Percentiles rank a stretch among this genome's conserved stretches.
These are phyloP conservation scores for Chlorops oryzae DNA, from an alignment of 1,140 invertebrate genomes.

Conservation along the genomic window DNA sequence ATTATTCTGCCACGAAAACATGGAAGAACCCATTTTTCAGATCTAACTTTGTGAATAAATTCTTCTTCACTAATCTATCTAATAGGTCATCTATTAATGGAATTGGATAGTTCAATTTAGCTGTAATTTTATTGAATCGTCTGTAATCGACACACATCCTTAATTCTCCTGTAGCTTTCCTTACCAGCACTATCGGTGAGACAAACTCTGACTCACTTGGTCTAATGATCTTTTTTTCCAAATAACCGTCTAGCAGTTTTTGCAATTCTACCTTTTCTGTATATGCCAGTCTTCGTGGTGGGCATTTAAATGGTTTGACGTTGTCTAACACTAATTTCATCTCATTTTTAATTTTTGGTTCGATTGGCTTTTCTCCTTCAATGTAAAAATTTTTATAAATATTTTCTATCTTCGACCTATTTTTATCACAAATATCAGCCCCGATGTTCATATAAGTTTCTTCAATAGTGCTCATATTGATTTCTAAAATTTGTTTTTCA, in stretches of 20 bases:
- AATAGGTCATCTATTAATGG: conserved; percentile 36
- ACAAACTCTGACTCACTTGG: conserved; percentile 19
- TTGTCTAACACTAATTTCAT: not conserved
- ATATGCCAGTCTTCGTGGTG: not conserved
- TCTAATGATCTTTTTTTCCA: not conserved
- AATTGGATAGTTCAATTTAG: conserved; percentile 24
- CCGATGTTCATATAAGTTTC: not conserved
- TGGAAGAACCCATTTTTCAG: conserved; percentile 36
- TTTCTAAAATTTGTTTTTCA: not conserved
- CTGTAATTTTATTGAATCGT: conserved; percentile 14
- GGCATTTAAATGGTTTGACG: not conserved
- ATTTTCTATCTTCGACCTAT: not conserved
- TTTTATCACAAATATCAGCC: not conserved
- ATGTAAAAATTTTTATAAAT: not conserved
- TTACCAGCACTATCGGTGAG: conserved; percentile 25
- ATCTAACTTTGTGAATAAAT: too few species aligned
- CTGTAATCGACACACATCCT: conserved; percentile 20
- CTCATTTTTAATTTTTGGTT: not conserved
- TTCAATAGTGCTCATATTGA: not conserved
- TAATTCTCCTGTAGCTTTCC: conserved; percentile 20
- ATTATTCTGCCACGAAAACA: conserved; percentile 17
- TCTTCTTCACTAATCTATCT: conserved; percentile 15
- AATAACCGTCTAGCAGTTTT: not conserved
- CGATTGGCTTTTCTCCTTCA: not conserved
- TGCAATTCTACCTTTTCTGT: not conserved